A percentile compares a stretch with the other conserved stretches of the same genome.
These are phyloP conservation scores for Terrapene triunguis DNA, from an alignment of 2,113 vertebrate genomes.

Conservation along the genomic window DNA sequence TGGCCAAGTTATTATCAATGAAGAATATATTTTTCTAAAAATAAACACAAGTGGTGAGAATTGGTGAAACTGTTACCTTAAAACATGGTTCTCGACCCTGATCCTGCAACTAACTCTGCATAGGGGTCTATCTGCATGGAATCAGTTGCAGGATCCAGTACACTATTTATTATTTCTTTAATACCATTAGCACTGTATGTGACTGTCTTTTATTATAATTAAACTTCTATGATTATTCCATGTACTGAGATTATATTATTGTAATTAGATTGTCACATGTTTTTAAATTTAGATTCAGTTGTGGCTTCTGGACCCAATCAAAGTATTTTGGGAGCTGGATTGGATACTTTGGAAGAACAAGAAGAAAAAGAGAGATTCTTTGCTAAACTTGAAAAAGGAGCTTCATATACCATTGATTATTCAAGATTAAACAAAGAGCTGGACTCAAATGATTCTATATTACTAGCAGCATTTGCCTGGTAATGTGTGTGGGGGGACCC, in stretches of 20 bases:
- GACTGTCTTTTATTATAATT: neutral
- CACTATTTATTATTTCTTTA: neutral
- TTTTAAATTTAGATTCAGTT: slow-evolving; percentile 75
- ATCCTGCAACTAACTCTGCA: neutral
- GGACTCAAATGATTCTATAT: slow-evolving; percentile 81
- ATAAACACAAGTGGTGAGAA: neutral
- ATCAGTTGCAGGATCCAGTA: neutral
- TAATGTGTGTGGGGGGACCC: slow-evolving; percentile 56
- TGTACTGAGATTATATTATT: neutral
- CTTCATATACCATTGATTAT: slow-evolving; percentile 88
- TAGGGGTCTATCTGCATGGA: neutral
- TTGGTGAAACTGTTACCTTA: neutral
- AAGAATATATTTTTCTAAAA: neutral
- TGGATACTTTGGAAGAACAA: slow-evolving; percentile 91
- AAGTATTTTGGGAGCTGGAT: slow-evolving; percentile 67
- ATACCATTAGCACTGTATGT: neutral
- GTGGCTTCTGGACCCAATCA: slow-evolving; percentile 75
- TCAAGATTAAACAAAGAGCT: slow-evolving; percentile 88
- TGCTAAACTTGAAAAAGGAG: slow-evolving; percentile 84
- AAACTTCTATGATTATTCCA: neutral
- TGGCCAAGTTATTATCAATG: neutral
- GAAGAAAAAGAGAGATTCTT: slow-evolving; percentile 93
- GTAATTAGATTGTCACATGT: neutral
- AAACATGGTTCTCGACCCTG: neutral
- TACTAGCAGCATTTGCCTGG: slow-evolving; percentile 69